Evolutionary conservation across 2,113 vertebrate species (phyloP), one percentile per base, ranked within the genome.

Genomic region (Myiozetetes cayanensis): DNA sequence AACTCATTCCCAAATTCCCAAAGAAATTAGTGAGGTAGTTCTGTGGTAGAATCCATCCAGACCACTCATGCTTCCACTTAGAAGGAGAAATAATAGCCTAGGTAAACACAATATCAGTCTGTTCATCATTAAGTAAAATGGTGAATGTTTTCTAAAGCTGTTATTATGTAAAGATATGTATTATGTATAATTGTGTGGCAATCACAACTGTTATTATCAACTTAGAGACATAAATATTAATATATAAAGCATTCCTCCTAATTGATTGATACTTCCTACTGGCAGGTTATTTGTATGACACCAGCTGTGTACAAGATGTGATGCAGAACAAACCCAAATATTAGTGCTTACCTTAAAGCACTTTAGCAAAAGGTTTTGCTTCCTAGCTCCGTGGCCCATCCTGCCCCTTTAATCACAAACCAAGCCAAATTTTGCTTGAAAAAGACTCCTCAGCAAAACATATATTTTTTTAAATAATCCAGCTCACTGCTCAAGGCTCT

Each of bases 161-260:
- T 56, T 90, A 87, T 80, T 91, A 59, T 55, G 68, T 93, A 93
- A 95, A 93, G 61, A 88, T 41, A 78, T 8, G n/a, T 52, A 85
- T 92, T 74, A 86, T 16, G 4, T 86, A 59, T 85, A 94, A 95
- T 77, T 1, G 7, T 76, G 59, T 85, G 62, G 53, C 93, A 91
- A 79, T 96, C 81, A 89, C 58, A 85, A 71, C 52, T 58, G 77
- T 62, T 67, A 72, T 94, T 85, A 96, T 79, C 24, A 28, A 33
- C 71, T 96, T 80, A 56, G 37, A 84, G 2, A 10, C 61, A 75
- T 9, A 85, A 88, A 87, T 89, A 93, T 94, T 73, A 76, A 70
- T 91, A 76, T 23, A 44, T 31, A 73, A 93, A 33, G 12, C 37
- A 58, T 76, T 76, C 15, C 46, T 85, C 78, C 78, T 24, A 24